phyloP scores from a whole-genome alignment of 2,797 vertebrate species.

The Sebastes baramenuke region DNA sequence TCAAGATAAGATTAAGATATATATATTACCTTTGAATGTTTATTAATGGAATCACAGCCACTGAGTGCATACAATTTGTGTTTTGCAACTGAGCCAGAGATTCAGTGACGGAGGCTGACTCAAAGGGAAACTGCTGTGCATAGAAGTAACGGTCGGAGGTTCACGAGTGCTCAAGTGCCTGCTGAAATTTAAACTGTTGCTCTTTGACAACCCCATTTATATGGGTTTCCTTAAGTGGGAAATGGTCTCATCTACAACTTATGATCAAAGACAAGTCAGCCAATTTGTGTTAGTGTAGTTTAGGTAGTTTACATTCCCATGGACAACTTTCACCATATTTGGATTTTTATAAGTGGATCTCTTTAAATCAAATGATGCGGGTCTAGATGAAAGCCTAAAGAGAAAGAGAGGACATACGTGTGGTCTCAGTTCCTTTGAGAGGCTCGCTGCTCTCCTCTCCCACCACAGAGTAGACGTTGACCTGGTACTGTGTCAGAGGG shows the following conservation, averaged over 20 bases:
- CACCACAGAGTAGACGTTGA: slow-evolving; percentile 91
- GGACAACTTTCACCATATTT: background rate
- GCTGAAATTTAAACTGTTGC: background rate
- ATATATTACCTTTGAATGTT: slow-evolving; percentile 21
- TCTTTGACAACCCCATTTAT: background rate
- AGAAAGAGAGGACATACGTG: slow-evolving; percentile 85
- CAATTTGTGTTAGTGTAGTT: background rate
- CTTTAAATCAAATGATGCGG: background rate
- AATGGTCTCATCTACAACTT: background rate
- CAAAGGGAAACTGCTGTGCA: background rate
- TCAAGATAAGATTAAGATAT: background rate
- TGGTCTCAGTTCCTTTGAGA: slow-evolving; percentile 90
- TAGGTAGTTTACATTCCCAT: slow-evolving; percentile 9
- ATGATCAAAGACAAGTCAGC: background rate
- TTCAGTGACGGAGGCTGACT: background rate
- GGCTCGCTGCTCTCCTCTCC: slow-evolving; percentile 95
- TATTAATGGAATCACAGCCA: slow-evolving; percentile 27
- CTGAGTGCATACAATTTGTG: background rate
- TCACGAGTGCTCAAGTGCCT: background rate
- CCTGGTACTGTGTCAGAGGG: slow-evolving; percentile 91
- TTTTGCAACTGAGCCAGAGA: background rate
- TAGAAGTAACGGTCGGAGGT: background rate
- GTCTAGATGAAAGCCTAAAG: background rate
- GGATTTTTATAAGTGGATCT: background rate
- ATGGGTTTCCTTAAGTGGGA: background rate